Percentiles rank a stretch among this genome's conserved stretches.
Evolutionary conservation across 2,888 invertebrate species (phyloP).

Genomic region (Phyllotreta cruciferae): DNA sequence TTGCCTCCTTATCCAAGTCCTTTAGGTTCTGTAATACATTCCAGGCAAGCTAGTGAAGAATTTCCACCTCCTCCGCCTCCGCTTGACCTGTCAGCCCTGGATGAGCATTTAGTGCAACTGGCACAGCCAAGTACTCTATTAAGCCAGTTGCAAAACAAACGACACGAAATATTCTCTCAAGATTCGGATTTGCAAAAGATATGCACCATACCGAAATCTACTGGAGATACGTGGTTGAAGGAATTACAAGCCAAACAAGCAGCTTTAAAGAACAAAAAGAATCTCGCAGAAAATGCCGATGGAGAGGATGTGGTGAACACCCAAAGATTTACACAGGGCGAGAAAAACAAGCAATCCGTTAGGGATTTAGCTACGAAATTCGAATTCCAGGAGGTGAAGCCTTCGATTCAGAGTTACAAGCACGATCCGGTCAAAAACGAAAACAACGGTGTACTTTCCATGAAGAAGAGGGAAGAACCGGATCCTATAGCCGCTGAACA

Average conservation of each 20-base stretch:
- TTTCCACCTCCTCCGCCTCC: constrained; percentile 90
- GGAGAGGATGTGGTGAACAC: constrained; percentile 50
- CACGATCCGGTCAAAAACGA: constrained; percentile 34
- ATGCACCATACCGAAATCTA: constrained; percentile 45
- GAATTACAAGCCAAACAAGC: constrained; percentile 84
- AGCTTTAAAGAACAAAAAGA: constrained; percentile 66
- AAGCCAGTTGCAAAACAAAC: constrained; percentile 70
- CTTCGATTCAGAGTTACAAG: constrained; percentile 25
- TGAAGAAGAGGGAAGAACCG: constrained; percentile 52
- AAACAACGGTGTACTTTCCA: constrained; percentile 43
- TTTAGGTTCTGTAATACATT: constrained; percentile 78
- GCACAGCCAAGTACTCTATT: constrained; percentile 61
- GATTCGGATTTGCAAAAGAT: constrained; percentile 56
- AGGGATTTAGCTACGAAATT: constrained; percentile 84
- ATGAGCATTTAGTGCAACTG: constrained; percentile 62
- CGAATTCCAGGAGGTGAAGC: constrained; percentile 63
- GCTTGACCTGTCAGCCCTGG: constrained; percentile 71
- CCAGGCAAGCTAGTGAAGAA: constrained; percentile 86
- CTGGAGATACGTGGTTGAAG: constrained; percentile 74
- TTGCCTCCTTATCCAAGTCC: constrained; percentile 85
- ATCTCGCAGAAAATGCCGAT: constrained; percentile 55
- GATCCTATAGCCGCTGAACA: constrained; percentile 60
- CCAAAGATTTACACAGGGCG: constrained; percentile 44
- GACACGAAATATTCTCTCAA: constrained; percentile 67
- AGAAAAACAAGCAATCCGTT: constrained; percentile 64